Percentiles rank a stretch among this genome's conserved stretches.
Conservation (phyloP, 2,797 vertebrate genomes). For the Ctenopoma kingsleyae region DNA sequence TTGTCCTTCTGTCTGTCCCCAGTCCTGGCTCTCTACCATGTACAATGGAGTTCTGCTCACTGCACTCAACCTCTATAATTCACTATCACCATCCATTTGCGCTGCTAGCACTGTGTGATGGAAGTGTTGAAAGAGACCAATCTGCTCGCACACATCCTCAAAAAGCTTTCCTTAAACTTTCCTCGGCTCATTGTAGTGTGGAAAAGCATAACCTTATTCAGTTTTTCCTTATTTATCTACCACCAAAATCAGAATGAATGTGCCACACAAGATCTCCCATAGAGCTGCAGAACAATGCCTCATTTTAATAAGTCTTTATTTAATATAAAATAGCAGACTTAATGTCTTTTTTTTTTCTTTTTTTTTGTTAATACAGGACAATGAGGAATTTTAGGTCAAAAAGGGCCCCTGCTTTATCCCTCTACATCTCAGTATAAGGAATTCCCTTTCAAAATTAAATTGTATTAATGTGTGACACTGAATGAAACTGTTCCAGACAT, state of each 20-base stretch:
- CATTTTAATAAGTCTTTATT: slow-evolving; percentile 5
- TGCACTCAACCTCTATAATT: slow-evolving; percentile 45
- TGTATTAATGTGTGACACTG: background rate
- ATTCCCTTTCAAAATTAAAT: background rate
- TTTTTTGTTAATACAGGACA: background rate
- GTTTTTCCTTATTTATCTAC: slow-evolving; percentile 28
- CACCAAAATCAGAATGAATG: slow-evolving; percentile 27
- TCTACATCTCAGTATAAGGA: background rate
- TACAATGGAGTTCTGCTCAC: slow-evolving; percentile 38
- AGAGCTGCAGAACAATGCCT: slow-evolving; percentile 12
- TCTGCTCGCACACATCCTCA: slow-evolving; percentile 34
- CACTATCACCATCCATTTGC: slow-evolving; percentile 50
- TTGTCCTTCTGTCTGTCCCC: slow-evolving; percentile 44
- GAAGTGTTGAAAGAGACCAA: slow-evolving; percentile 5
- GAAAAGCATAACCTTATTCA: slow-evolving; percentile 23
- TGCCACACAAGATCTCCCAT: slow-evolving; percentile 3
- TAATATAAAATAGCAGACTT: too few relatives aligned
- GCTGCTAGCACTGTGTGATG: slow-evolving; percentile 17
- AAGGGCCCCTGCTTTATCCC: background rate
- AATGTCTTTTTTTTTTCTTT: slow-evolving; percentile 1
- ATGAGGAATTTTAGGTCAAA: background rate
- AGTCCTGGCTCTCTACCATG: slow-evolving; percentile 28
- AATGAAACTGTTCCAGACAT: background rate
- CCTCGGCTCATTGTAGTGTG: slow-evolving; percentile 37
- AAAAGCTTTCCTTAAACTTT: slow-evolving; percentile 32